Evolutionary conservation across 1,140 invertebrate species (phyloP).

Genomic region (Littorina saxatilis): DNA sequence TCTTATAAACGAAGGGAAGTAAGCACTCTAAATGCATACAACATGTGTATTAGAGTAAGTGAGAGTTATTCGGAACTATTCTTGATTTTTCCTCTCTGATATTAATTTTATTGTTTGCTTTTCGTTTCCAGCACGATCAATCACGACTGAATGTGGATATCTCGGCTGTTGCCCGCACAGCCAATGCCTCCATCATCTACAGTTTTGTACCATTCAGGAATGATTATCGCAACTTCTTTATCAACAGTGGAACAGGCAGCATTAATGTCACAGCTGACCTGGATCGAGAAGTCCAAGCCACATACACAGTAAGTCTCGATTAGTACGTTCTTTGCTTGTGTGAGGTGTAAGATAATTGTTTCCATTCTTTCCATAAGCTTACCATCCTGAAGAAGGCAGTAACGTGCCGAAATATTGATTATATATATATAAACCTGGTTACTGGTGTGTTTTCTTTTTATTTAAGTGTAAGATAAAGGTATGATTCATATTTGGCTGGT

Average conservation of each 20-base stretch:
- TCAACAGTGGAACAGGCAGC: slow-evolving; percentile 44
- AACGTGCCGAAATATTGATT: too few relatives aligned
- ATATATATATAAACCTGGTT: too few relatives aligned
- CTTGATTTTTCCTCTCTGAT: neutral
- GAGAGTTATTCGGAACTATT: too few relatives aligned
- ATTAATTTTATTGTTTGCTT: neutral
- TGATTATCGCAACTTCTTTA: slow-evolving; percentile 40
- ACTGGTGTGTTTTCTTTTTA: too few relatives aligned
- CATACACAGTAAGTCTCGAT: slow-evolving; percentile 47
- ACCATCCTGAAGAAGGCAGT: too few relatives aligned
- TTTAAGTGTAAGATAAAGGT: too few relatives aligned
- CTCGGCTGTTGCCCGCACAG: slow-evolving; percentile 42
- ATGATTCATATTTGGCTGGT: neutral
- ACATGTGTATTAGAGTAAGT: too few relatives aligned
- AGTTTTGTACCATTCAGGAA: slow-evolving; percentile 35
- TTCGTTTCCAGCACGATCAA: neutral
- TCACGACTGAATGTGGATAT: slow-evolving; percentile 10
- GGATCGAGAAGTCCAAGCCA: slow-evolving; percentile 51
- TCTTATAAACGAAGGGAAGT: too few relatives aligned
- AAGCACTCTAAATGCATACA: too few relatives aligned
- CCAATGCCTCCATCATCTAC: slow-evolving; percentile 41
- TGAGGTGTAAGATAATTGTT: neutral
- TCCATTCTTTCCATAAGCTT: too few relatives aligned
- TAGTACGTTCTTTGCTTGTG: neutral
- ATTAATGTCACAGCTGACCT: slow-evolving; percentile 42